Evolutionary conservation across 2,797 vertebrate genomes (phyloP).

Genomic region (Crenichthys baileyi): DNA sequence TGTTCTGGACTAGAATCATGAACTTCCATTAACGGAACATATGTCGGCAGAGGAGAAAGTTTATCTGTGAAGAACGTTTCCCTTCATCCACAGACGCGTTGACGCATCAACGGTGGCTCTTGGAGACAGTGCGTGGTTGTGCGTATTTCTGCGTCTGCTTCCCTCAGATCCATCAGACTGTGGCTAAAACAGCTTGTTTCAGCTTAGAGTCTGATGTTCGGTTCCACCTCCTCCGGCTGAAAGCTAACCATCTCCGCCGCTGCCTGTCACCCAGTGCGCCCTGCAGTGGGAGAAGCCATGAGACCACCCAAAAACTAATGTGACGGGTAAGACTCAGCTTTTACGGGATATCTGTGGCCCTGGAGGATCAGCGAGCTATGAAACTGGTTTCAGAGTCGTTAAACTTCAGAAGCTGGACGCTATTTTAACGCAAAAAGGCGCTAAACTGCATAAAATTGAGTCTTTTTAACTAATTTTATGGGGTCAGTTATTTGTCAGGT

Average conservation of each 20-base stretch:
- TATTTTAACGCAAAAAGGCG: not conserved
- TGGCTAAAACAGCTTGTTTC: constrained; percentile 11
- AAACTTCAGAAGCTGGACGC: no score
- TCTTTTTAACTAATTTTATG: not conserved
- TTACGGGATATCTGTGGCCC: not conserved
- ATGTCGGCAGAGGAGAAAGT: constrained; percentile 1
- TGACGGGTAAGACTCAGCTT: constrained; percentile 59
- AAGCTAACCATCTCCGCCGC: constrained; percentile 22
- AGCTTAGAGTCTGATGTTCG: not conserved
- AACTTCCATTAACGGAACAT: not conserved
- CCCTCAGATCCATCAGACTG: not conserved
- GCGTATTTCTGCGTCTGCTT: not conserved
- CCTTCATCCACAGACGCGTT: not conserved
- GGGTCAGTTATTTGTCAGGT: not conserved
- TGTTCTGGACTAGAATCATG: not conserved
- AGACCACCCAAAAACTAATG: constrained; percentile 49
- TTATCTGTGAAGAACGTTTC: not conserved
- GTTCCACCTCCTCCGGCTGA: constrained; percentile 35
- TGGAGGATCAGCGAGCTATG: not conserved
- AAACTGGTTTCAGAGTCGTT: not conserved
- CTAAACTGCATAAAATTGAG: not conserved
- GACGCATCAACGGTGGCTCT: not conserved
- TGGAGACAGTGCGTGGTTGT: not conserved
- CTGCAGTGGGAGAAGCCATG: constrained; percentile 37
- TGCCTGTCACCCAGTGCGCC: constrained; percentile 22